A percentile compares a stretch with the other conserved stretches of the same genome.
These are phyloP conservation scores for Cynopterus brachyotis DNA, from an alignment of 2,113 vertebrate species.

Conservation along the genomic window DNA sequence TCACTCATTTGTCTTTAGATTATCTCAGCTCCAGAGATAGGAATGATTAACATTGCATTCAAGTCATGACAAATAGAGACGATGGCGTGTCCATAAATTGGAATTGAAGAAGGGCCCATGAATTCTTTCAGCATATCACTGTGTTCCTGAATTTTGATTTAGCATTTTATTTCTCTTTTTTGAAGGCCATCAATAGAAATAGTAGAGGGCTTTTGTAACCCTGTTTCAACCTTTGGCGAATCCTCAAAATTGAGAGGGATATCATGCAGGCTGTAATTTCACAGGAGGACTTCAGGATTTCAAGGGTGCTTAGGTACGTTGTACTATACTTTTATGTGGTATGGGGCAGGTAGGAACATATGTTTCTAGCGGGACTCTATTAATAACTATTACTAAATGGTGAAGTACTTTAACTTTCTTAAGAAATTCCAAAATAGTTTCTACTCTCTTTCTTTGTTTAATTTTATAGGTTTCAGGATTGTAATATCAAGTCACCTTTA, in stretches of 20 bases:
- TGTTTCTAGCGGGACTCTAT: neutral
- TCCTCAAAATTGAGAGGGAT: neutral
- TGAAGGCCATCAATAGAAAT: neutral
- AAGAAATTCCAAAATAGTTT: neutral
- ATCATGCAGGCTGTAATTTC: neutral
- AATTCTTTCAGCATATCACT: conserved; percentile 17
- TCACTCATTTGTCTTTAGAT: conserved; percentile 57
- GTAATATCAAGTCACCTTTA: neutral
- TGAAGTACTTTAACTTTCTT: neutral
- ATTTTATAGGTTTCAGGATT: neutral
- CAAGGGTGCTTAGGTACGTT: neutral
- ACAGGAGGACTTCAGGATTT: neutral
- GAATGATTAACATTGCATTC: conserved; percentile 16
- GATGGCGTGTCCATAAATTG: neutral
- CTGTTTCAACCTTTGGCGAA: neutral
- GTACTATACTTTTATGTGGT: neutral
- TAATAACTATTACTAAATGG: neutral
- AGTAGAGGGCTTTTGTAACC: neutral
- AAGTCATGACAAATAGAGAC: neutral
- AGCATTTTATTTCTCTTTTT: conserved; percentile 16
- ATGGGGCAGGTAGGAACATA: neutral
- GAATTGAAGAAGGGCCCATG: neutral
- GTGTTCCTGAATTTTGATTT: neutral
- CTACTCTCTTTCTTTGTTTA: neutral
- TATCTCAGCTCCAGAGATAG: conserved; percentile 36